Conservation (phyloP, 2,888 invertebrate species). For the Sialis fuliginosa region DNA sequence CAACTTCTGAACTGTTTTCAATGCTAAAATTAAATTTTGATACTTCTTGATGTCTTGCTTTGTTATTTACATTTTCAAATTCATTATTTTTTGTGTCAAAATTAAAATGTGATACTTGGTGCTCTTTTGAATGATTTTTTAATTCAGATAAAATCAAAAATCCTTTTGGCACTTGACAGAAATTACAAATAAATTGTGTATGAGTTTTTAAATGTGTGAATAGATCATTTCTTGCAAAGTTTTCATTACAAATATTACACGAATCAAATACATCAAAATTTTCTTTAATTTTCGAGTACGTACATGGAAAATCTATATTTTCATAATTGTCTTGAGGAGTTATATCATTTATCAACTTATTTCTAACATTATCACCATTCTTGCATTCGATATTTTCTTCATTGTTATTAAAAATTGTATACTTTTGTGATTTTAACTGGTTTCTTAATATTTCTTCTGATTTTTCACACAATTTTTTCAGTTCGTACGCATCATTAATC, state of each 20-base stretch:
- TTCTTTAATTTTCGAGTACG: background rate
- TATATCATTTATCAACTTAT: background rate
- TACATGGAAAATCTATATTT: background rate
- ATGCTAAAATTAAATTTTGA: background rate
- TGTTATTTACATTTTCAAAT: background rate
- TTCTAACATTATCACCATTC: background rate
- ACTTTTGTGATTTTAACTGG: constrained; percentile 3
- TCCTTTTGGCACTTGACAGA: no score
- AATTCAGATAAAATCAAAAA: background rate
- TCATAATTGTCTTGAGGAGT: background rate
- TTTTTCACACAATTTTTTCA: constrained; percentile 13
- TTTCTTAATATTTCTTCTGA: constrained; percentile 11
- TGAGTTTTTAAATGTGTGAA: no score
- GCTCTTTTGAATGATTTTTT: background rate
- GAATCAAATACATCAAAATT: background rate
- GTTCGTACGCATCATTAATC: constrained; percentile 13
- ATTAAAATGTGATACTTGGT: constrained; percentile 9
- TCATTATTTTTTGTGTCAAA: constrained; percentile 9
- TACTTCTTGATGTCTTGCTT: no score
- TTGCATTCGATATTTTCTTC: background rate
- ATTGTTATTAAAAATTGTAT: background rate
- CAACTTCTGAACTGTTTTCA: background rate
- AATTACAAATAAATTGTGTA: no score
- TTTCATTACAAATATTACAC: background rate
- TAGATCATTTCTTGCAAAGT: no score